Conservation (phyloP, 2,797 vertebrate genomes). For the Huso huso region DNA sequence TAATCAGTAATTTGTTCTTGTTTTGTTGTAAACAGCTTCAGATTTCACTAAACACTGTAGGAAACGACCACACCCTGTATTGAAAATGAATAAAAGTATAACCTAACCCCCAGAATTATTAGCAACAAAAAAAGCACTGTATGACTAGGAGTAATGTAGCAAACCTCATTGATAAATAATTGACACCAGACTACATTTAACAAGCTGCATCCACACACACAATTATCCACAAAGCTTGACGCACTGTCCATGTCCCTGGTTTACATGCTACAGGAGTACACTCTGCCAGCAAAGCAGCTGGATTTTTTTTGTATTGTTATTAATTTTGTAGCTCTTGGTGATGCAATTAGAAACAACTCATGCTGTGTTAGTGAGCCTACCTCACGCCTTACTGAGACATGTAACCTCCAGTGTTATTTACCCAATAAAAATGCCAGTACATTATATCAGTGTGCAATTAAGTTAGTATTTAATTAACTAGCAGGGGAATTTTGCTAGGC, state of each 20-base stretch:
- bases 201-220: background rate
- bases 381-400: slow-evolving; percentile 1
- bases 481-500: slow-evolving; percentile 9
- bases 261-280: slow-evolving; percentile 1
- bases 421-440: slow-evolving; percentile 5
- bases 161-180: slow-evolving; percentile 1
- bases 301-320: slow-evolving; percentile 12
- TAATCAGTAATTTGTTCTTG: too few relatives aligned
- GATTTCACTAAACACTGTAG: too few relatives aligned
- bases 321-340: slow-evolving; percentile 6
- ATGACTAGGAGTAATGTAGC: background rate
- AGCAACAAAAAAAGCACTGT: too few relatives aligned
- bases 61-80: too few relatives aligned
- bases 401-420: slow-evolving; percentile 5
- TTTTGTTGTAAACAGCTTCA: too few relatives aligned
- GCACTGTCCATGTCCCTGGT: background rate
- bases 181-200: background rate
- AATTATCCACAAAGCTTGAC: background rate
- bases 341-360: slow-evolving; percentile 16
- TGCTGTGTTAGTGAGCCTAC: slow-evolving; percentile 4
- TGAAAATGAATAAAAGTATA: too few relatives aligned
- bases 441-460: slow-evolving; percentile 9
- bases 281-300: background rate
- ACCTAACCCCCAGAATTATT: too few relatives aligned
- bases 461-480: slow-evolving; percentile 4